phyloP scores from a whole-genome alignment of 2,888 invertebrate species.

The Tuberolachnus salignus region DNA sequence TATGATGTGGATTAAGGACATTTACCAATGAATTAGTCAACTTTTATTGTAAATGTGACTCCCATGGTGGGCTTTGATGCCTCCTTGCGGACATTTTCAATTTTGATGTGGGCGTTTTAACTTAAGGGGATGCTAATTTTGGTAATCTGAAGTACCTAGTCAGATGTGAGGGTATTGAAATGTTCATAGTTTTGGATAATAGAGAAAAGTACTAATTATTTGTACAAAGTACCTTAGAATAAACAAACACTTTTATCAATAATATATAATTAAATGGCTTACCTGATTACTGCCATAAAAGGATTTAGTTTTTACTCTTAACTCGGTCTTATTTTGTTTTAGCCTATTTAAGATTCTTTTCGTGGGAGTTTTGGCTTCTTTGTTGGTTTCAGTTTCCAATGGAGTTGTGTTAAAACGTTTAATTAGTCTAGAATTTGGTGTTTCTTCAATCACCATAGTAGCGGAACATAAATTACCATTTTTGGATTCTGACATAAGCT shows the following conservation, averaged over 20 bases:
- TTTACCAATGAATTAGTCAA: too few species aligned
- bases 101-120: too few species aligned
- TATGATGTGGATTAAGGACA: too few species aligned
- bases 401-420: slow-evolving; percentile 46
- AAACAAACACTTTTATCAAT: background rate
- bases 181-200: too few species aligned
- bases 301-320: slow-evolving; percentile 25
- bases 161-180: too few species aligned
- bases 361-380: slow-evolving; percentile 42
- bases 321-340: background rate
- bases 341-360: slow-evolving; percentile 7
- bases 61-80: too few species aligned
- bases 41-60: too few species aligned
- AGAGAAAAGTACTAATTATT: background rate
- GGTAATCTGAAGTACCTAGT: too few species aligned
- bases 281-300: slow-evolving; percentile 51
- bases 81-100: too few species aligned
- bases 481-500: slow-evolving; percentile 47
- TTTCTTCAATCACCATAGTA: slow-evolving; percentile 46
- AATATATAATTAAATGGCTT: background rate
- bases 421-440: slow-evolving; percentile 35
- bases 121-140: too few species aligned
- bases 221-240: background rate
- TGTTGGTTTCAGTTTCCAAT: slow-evolving; percentile 42
- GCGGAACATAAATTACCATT: slow-evolving; percentile 30